Conservation (phyloP, 2,113 vertebrate species). For the Eleginops maclovinus region DNA sequence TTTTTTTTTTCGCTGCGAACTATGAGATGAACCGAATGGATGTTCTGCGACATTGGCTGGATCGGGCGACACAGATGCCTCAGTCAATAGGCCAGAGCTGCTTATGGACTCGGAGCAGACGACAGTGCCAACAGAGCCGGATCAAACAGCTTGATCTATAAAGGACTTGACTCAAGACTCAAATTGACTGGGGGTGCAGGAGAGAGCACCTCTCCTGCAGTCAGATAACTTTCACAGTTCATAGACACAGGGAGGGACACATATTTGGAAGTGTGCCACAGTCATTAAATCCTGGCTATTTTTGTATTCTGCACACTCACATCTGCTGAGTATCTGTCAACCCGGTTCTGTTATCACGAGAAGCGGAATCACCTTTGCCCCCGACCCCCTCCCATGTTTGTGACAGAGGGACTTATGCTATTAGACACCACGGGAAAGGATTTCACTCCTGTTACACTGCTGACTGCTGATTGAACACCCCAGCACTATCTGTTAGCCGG, state of each 20-base stretch:
- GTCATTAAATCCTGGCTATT: conserved; percentile 70
- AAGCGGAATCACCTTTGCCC: conserved; percentile 66
- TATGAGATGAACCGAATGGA: conserved; percentile 60
- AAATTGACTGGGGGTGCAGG: conserved; percentile 65
- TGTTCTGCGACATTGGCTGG: conserved; percentile 33
- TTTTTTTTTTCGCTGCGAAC: conserved; percentile 2
- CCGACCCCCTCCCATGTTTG: conserved; percentile 43
- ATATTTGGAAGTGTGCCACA: conserved; percentile 64
- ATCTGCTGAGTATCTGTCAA: conserved; percentile 59
- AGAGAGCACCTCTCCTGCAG: conserved; percentile 41
- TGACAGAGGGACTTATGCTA: conserved; percentile 61
- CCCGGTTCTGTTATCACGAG: conserved; percentile 56
- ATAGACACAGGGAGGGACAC: conserved; percentile 57
- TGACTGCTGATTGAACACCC: conserved; percentile 72
- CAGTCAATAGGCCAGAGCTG: conserved; percentile 73
- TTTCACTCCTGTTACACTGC: conserved; percentile 65
- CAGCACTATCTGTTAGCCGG: conserved; percentile 56
- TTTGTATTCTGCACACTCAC: conserved; percentile 54
- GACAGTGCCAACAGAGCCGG: conserved; percentile 40
- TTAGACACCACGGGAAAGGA: conserved; percentile 69
- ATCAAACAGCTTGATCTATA: conserved; percentile 75
- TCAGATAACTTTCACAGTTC: conserved; percentile 74
- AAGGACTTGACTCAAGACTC: conserved; percentile 70
- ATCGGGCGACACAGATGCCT: conserved; percentile 48
- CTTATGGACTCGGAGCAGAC: conserved; percentile 48